These are phyloP conservation scores for Eulemur rufifrons DNA, from an alignment of 2,113 vertebrate genomes.

Conservation along the genomic window DNA sequence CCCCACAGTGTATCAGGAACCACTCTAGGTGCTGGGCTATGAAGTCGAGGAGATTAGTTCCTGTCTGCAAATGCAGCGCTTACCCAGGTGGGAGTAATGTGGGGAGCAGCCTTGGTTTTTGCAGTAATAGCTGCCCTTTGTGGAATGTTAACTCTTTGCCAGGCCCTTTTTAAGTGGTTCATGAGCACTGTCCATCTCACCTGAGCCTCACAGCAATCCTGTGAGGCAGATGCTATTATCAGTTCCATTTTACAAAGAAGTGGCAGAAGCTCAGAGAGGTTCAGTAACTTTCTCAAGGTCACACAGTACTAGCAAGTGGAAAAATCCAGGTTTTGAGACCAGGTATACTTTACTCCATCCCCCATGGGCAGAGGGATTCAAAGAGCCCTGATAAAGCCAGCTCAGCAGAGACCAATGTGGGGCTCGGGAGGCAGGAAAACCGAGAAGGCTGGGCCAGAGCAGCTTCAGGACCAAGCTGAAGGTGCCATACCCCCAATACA, in stretches of 20 bases:
- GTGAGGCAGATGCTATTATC: background rate
- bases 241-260: background rate
- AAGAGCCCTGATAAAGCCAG: background rate
- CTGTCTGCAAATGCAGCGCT: background rate
- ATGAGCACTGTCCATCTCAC: rapidly evolving
- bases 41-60: background rate
- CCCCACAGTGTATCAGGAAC: background rate
- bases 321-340: background rate
- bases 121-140: background rate
- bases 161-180: background rate
- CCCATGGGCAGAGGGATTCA: background rate
- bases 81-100: background rate
- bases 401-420: background rate
- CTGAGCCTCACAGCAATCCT: background rate
- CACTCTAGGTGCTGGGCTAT: background rate
- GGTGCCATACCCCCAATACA: rapidly evolving
- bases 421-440: background rate
- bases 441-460: background rate
- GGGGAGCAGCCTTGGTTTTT: background rate
- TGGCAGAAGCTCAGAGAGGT: background rate
- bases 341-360: background rate
- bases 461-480: background rate
- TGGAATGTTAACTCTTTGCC: background rate
- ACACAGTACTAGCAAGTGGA: background rate
- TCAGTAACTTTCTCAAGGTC: background rate